Base-by-base conservation (phyloP, 53 echinoderm and acorn worm genomes). In the Pentamera pediparva region DNA sequence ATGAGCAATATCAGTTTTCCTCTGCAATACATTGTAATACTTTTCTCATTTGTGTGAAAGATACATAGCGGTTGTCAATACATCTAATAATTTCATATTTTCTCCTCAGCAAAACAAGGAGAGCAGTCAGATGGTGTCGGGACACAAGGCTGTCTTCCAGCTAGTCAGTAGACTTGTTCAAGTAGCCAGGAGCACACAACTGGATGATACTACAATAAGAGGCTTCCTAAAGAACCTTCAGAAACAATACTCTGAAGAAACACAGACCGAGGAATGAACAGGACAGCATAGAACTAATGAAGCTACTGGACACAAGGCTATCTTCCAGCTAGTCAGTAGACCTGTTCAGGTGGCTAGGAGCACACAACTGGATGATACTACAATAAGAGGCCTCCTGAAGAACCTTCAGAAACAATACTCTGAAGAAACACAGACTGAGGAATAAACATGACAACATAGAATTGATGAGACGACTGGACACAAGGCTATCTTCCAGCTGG, bases 271-370 rank as follows among this genome's bases (percentile, higher is more conserved):
- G 39, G 89, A 92, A 39, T 92, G 54, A 82, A 26, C 18, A 28
- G n/a, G n/a, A n/a, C n/a, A n/a, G n/a, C n/a, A n/a, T n/a, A n/a
- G n/a, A n/a, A n/a, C n/a, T n/a, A n/a, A n/a, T n/a, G n/a, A n/a
- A n/a, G n/a, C n/a, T n/a, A n/a, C 55, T 0, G 53, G 10, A 19
- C 73, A 72, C 36, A 72, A 72, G 19, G 73, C 88, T 5, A 69
- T 81, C 12, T 89, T 86, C 37, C 39, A 88, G 55, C 75, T 92
- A 30, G 92, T 84, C 25, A 88, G 80, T 70, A 73, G 91, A 35
- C 62, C 92, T 48, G 81, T 89, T 22, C 98, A 92, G 73, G 89
- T 86, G 40, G 89, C 92, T 9, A 78, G 85, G 37, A 88, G 87
- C 61, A 88, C 98, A 6, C 65, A 83, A 32, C 82, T 92, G 8